Percentiles rank a stretch among this genome's conserved stretches.
Evolutionary conservation across 2,888 invertebrate species (phyloP).

Genomic region (Lottia scabra): DNA sequence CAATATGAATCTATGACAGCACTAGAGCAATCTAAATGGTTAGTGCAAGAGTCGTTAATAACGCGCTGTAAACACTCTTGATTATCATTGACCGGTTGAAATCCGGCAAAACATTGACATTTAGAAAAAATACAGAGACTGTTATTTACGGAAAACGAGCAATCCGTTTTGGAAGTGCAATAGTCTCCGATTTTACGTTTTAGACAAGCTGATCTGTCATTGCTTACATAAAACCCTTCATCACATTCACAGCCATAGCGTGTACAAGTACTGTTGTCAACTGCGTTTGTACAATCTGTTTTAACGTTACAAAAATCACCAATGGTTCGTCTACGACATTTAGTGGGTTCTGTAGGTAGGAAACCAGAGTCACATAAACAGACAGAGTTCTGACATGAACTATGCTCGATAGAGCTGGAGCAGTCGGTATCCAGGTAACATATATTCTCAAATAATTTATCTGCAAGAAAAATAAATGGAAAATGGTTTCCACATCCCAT

Average conservation of each 20-base stretch:
- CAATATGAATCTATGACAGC: background rate
- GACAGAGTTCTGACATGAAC: slow-evolving; percentile 17
- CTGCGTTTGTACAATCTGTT: background rate
- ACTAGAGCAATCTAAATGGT: background rate
- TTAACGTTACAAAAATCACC: background rate
- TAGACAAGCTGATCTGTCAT: background rate
- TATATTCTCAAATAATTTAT: slow-evolving; percentile 7
- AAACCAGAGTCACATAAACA: slow-evolving; percentile 24
- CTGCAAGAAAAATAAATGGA: background rate
- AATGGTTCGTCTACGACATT: background rate
- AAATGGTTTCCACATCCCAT: no score
- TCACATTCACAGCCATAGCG: background rate
- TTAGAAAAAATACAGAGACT: background rate
- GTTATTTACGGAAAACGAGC: background rate
- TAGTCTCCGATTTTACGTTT: background rate
- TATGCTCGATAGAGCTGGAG: slow-evolving; percentile 19
- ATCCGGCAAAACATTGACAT: background rate
- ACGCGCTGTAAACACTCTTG: background rate
- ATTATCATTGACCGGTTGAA: background rate
- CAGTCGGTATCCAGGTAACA: slow-evolving; percentile 28
- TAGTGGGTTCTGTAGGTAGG: background rate
- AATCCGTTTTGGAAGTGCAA: background rate
- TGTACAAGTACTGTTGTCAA: background rate
- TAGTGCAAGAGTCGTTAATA: background rate
- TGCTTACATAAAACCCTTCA: background rate